Evolutionary conservation across 2,888 invertebrate genomes (phyloP).

Genomic region (Coelogynopora nodosa): DNA sequence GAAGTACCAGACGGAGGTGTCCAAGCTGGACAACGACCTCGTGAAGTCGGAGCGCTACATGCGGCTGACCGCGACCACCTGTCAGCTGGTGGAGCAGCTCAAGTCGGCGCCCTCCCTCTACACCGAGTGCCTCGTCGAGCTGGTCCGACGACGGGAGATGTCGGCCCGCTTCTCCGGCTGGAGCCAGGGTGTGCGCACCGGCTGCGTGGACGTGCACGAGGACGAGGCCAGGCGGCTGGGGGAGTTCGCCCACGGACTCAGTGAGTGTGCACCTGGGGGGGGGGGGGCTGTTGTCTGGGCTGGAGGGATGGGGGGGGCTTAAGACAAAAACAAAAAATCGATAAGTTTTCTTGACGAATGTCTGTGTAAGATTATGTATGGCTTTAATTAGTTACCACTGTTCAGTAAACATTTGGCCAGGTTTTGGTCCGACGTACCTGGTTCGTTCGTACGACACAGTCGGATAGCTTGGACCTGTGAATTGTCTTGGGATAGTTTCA

Average conservation of each 20-base stretch:
- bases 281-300: too few species aligned
- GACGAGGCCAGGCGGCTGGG: neutral
- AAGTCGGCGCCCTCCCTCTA: neutral
- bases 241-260: neutral
- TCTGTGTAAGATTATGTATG: too few species aligned
- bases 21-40: neutral
- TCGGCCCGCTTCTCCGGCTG: neutral
- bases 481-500: too few species aligned
- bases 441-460: too few species aligned
- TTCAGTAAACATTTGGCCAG: too few species aligned
- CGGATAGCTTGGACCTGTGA: too few species aligned
- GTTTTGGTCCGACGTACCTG: too few species aligned
- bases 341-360: too few species aligned
- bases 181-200: neutral
- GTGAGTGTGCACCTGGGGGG: neutral
- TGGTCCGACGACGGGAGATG: neutral
- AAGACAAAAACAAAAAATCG: too few species aligned
- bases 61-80: neutral
- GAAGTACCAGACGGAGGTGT: neutral
- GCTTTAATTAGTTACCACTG: too few species aligned
- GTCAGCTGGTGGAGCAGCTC: neutral
- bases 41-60: neutral
- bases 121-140: neutral
- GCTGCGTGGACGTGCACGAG: neutral
- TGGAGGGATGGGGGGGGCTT: too few species aligned